Conservation (phyloP, 2,113 vertebrate species). For the Tauraco erythrolophus region DNA sequence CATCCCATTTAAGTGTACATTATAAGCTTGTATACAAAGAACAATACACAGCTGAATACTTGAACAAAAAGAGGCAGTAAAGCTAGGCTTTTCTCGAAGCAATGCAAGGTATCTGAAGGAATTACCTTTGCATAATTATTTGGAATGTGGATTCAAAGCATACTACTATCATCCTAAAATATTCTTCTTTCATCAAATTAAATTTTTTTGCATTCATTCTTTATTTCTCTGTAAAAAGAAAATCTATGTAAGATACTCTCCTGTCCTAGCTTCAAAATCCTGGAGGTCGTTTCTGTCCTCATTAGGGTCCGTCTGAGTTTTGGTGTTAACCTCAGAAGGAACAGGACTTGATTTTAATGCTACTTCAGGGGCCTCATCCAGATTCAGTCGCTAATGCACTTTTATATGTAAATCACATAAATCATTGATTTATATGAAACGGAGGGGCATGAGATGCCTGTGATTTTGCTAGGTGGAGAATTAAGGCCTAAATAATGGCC, state of each 20-base stretch:
- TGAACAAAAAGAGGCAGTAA: neutral
- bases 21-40: neutral
- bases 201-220: neutral
- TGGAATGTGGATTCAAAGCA: neutral
- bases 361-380: neutral
- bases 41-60: neutral
- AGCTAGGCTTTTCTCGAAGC: neutral
- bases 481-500: neutral
- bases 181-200: neutral
- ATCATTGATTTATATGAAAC: slow-evolving; percentile 2
- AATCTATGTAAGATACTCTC: neutral
- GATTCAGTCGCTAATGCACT: neutral
- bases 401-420: slow-evolving; percentile 32
- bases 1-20: neutral
- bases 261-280: neutral
- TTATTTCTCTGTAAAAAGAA: neutral
- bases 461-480: slow-evolving; percentile 1
- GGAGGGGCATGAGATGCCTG: neutral
- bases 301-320: neutral
- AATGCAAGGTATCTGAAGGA: neutral
- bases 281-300: neutral
- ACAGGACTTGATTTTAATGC: slow-evolving; percentile 20
- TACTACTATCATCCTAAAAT: neutral
- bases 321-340: neutral
- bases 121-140: neutral